Evolutionary conservation across 2,797 vertebrate species (phyloP).

Genomic region (Diceros bicornis): DNA sequence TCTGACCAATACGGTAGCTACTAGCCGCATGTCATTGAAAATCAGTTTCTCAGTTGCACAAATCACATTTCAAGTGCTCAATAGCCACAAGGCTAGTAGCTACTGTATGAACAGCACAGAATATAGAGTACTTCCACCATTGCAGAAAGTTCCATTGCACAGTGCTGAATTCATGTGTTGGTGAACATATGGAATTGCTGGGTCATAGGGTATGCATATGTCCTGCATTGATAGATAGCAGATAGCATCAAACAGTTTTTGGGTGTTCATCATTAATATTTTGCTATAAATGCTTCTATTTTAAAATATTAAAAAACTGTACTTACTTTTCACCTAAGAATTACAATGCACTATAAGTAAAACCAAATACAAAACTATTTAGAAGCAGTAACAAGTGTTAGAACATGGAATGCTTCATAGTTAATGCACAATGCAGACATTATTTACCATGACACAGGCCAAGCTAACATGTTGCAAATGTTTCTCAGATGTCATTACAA

Average conservation of each 20-base stretch:
- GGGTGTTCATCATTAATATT: not conserved
- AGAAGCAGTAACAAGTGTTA: not conserved
- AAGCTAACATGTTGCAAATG: not conserved
- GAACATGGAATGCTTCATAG: not conserved
- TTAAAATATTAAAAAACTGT: not conserved
- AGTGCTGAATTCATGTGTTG: not conserved
- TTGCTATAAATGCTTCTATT: not conserved
- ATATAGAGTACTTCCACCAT: not conserved
- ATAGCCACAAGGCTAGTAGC: not conserved
- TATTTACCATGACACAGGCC: not conserved
- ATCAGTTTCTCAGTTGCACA: not conserved
- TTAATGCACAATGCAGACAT: not conserved
- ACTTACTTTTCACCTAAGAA: conserved; percentile 25
- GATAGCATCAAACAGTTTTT: not conserved
- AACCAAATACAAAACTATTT: not conserved
- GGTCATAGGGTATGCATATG: not conserved
- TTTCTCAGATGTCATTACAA: conserved; percentile 2
- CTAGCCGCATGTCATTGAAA: not conserved
- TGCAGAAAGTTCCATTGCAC: not conserved
- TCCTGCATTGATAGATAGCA: not conserved
- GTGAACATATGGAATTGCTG: not conserved
- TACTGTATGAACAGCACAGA: not conserved
- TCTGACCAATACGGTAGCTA: not conserved
- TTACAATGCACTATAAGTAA: not conserved
- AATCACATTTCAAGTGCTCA: not conserved